These are phyloP conservation scores for Stomatorhinus ivindoensis DNA, from an alignment of 2,113 vertebrate genomes.

Conservation along the genomic window DNA sequence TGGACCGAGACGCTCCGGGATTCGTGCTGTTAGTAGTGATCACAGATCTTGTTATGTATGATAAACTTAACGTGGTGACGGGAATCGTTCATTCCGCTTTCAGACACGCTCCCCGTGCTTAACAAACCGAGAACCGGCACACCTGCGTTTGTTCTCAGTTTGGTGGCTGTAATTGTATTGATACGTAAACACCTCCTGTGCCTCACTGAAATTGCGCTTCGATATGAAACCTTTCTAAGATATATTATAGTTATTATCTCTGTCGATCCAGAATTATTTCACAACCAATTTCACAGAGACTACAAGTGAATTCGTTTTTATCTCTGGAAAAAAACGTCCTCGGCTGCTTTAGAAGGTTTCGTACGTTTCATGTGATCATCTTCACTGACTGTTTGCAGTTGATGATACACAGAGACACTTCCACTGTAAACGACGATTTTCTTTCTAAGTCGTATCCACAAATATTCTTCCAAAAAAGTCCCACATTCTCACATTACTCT, in stretches of 20 bases:
- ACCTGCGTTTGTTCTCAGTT: constrained; percentile 86
- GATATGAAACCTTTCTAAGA: constrained; percentile 86
- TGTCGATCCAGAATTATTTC: constrained; percentile 53
- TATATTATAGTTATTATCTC: constrained; percentile 67
- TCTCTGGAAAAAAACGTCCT: not conserved
- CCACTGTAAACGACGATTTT: not conserved
- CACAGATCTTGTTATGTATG: constrained; percentile 54
- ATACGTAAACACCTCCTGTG: constrained; percentile 88
- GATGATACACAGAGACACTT: not conserved
- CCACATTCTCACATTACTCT: not conserved
- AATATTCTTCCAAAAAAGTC: not conserved
- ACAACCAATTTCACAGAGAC: constrained; percentile 46
- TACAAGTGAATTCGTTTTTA: constrained; percentile 36
- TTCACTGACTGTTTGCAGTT: not conserved
- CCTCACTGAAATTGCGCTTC: constrained; percentile 80
- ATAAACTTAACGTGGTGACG: constrained; percentile 73
- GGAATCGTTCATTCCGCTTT: constrained; percentile 66
- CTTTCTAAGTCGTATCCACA: not conserved
- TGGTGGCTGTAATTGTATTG: constrained; percentile 86
- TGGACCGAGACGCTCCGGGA: constrained; percentile 65
- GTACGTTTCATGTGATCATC: not conserved
- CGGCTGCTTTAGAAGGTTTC: not conserved
- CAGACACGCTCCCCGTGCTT: constrained; percentile 69
- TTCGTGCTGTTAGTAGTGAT: constrained; percentile 48
- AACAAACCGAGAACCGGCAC: constrained; percentile 75